Conservation (phyloP, 2,797 vertebrate species). For the Ctenochaetus hawaiiensis region DNA sequence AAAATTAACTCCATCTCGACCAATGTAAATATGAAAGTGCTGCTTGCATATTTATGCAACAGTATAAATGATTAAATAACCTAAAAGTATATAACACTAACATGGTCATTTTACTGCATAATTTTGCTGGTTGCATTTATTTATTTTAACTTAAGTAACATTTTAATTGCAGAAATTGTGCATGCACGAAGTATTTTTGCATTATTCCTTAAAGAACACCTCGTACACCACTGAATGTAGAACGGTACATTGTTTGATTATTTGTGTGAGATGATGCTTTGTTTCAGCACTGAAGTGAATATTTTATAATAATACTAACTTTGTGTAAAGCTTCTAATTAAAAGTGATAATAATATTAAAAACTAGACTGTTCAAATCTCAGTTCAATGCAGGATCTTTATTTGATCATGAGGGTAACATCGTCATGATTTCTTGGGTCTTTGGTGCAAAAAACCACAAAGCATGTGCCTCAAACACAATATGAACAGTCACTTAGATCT, state of each 20-base stretch:
- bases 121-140: background rate
- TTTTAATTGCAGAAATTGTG: background rate
- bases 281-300: background rate
- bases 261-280: background rate
- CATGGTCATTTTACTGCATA: too few species aligned
- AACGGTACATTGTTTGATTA: background rate
- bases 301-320: background rate
- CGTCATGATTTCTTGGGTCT: background rate
- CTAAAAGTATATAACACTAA: background rate
- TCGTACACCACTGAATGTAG: background rate
- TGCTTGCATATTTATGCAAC: background rate
- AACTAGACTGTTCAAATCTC: background rate
- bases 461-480: constrained; percentile 45
- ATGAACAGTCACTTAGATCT: constrained; percentile 54
- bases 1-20: background rate
- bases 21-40: background rate
- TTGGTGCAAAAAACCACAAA: constrained; percentile 6
- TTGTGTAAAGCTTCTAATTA: background rate
- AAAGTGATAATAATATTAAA: background rate
- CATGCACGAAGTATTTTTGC: background rate
- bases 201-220: background rate
- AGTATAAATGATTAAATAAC: too few species aligned
- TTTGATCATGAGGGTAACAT: constrained; percentile 10
- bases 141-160: background rate
- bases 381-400: background rate